phyloP scores from a whole-genome alignment of 1,140 invertebrate species.

The Stratiolaelaps scimitus region DNA sequence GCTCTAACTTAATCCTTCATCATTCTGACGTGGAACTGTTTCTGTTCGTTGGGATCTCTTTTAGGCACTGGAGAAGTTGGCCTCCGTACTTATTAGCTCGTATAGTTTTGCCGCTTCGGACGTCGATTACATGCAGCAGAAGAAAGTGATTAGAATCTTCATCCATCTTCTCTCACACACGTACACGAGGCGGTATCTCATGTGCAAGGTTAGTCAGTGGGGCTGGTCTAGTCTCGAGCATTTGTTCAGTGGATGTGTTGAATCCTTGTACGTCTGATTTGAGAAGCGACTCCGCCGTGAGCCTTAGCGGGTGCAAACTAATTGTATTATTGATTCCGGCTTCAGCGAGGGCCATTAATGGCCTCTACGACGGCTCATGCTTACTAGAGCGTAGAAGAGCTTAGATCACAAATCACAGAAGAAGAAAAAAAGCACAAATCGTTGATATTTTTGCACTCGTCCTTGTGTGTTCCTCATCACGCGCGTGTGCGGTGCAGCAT shows the following conservation, averaged over 20 bases:
- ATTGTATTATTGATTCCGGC: too few species aligned
- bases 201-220: slow-evolving; percentile 23
- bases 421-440: too few species aligned
- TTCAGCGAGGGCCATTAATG: too few species aligned
- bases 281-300: neutral
- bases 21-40: neutral
- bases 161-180: slow-evolving; percentile 4
- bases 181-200: slow-evolving; percentile 17
- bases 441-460: too few species aligned
- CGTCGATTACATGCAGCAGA: slow-evolving; percentile 6
- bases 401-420: too few species aligned
- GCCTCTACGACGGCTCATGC: too few species aligned
- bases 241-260: neutral
- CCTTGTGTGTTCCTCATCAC: too few species aligned
- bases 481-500: too few species aligned
- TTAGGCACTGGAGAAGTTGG: slow-evolving; percentile 4
- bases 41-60: too few species aligned
- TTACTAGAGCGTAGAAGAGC: too few species aligned
- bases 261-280: neutral
- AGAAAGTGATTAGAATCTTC: neutral
- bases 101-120: slow-evolving; percentile 15
- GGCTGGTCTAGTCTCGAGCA: neutral
- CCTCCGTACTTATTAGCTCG: neutral
- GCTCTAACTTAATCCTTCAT: too few species aligned
- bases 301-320: too few species aligned